A percentile compares a stretch with the other conserved stretches of the same genome.
These are phyloP conservation scores for Alsophila aescularia DNA, from an alignment of 2,888 invertebrate species.

Conservation along the genomic window DNA sequence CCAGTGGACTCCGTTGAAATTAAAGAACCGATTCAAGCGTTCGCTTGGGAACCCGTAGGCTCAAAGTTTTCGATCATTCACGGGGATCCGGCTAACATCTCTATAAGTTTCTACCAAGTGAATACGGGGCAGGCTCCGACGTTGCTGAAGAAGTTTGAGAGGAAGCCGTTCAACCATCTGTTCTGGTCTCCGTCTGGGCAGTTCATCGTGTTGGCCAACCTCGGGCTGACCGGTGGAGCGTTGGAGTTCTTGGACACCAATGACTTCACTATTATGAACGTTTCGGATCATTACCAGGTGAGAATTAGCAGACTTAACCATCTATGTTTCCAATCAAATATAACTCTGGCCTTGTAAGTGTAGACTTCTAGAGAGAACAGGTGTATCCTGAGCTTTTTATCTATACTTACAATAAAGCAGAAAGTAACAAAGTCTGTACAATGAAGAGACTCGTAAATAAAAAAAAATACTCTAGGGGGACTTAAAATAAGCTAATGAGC, in stretches of 20 bases:
- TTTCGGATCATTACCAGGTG: conserved; percentile 95
- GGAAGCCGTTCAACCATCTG: conserved; percentile 94
- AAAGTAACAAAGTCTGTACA: too few species aligned
- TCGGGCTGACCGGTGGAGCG: conserved; percentile 93
- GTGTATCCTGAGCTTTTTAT: too few species aligned
- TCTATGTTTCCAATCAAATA: too few species aligned
- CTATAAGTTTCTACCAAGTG: conserved; percentile 95
- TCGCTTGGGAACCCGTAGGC: conserved; percentile 99
- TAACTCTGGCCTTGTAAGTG: too few species aligned
- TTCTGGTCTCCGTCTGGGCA: conserved; percentile 99
- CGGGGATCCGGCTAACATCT: conserved; percentile 92
- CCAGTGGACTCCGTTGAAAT: conserved; percentile 99
- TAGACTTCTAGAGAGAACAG: too few species aligned
- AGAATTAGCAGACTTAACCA: too few species aligned
- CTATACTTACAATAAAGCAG: too few species aligned
- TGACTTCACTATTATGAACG: conserved; percentile 97
- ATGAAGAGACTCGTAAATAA: too few species aligned
- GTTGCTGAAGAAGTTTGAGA: conserved; percentile 94
- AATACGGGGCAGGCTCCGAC: conserved; percentile 95
- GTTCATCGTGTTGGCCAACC: conserved; percentile 96
- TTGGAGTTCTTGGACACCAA: conserved; percentile 98
- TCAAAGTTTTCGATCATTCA: conserved; percentile 98
- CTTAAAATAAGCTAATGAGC: too few species aligned
- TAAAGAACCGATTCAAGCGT: conserved; percentile 95
- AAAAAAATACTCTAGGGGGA: too few species aligned